These are phyloP conservation scores for Brachyhypopomus gauderio DNA, from an alignment of 2,113 vertebrate genomes.

Conservation along the genomic window DNA sequence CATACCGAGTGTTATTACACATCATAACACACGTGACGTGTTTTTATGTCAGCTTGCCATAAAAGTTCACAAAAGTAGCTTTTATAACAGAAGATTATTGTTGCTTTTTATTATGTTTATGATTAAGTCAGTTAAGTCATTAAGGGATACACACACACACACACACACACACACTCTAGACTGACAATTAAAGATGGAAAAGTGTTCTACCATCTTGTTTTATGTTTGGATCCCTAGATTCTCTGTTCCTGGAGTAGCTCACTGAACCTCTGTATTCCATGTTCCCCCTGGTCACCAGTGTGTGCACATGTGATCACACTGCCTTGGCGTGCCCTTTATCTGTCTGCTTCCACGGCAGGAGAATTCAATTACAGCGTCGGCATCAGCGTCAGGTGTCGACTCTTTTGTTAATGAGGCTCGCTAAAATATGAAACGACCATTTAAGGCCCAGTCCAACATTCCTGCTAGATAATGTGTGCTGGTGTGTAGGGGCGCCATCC, in stretches of 20 bases:
- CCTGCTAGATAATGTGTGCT: conserved; percentile 18
- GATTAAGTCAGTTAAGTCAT: too few species aligned
- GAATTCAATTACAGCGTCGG: conserved; percentile 61
- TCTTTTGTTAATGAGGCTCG: conserved; percentile 58
- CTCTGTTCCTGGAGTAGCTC: not conserved
- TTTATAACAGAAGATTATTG: too few species aligned
- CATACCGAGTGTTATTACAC: too few species aligned
- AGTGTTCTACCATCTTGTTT: too few species aligned
- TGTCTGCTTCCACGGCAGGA: conserved; percentile 49
- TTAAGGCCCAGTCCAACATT: conserved; percentile 35
- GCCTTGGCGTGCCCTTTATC: conserved; percentile 54
- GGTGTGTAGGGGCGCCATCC: conserved; percentile 13
- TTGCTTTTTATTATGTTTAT: too few species aligned
- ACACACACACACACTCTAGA: too few species aligned
- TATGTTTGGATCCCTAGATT: not conserved
- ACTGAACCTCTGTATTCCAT: not conserved
- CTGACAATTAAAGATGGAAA: too few species aligned
- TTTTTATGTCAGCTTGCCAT: too few species aligned
- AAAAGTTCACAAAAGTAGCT: too few species aligned
- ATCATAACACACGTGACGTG: too few species aligned
- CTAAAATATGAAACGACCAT: conserved; percentile 73
- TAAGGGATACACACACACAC: too few species aligned
- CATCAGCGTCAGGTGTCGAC: conserved; percentile 61
- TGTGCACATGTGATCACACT: conserved; percentile 40
- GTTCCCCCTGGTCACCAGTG: conserved; percentile 1